These are phyloP conservation scores for Nomada fabriciana DNA, from an alignment of 2,888 invertebrate species.

Conservation along the genomic window DNA sequence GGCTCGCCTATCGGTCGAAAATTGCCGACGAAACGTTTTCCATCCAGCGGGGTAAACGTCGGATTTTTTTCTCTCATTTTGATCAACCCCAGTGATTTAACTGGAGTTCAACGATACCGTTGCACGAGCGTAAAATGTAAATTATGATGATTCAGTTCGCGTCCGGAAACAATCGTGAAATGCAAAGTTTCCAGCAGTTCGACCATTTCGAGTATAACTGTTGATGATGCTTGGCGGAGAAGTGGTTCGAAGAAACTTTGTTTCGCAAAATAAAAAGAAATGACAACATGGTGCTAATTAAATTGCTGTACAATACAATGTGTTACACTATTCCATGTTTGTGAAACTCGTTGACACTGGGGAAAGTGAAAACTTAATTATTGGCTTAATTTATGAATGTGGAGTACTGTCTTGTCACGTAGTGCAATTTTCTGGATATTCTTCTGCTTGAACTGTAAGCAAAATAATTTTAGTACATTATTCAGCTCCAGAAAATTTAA, in stretches of 20 bases:
- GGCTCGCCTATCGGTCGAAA: slow-evolving; percentile 40
- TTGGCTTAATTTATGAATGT: too few relatives aligned
- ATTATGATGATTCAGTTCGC: not conserved
- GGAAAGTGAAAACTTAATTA: too few relatives aligned
- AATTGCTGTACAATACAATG: too few relatives aligned
- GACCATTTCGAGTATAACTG: not conserved
- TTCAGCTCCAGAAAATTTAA: too few relatives aligned
- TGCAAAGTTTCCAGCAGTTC: not conserved
- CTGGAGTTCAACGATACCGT: slow-evolving; percentile 19
- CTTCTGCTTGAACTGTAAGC: too few relatives aligned
- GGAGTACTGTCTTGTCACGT: too few relatives aligned
- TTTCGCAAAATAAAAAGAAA: not conserved
- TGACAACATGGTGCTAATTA: too few relatives aligned
- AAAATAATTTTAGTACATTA: too few relatives aligned
- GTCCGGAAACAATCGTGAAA: not conserved
- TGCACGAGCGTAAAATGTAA: not conserved
- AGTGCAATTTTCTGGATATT: too few relatives aligned
- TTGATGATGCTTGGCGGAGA: not conserved
- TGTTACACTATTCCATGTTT: too few relatives aligned
- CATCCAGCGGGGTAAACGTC: slow-evolving; percentile 9
- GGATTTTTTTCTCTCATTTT: slow-evolving; percentile 10
- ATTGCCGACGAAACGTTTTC: slow-evolving; percentile 53
- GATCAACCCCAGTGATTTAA: not conserved
- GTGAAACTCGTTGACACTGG: too few relatives aligned
- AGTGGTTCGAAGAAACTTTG: not conserved